phyloP scores from a whole-genome alignment of 2,888 invertebrate genomes.

The Bhutanitis thaidina region DNA sequence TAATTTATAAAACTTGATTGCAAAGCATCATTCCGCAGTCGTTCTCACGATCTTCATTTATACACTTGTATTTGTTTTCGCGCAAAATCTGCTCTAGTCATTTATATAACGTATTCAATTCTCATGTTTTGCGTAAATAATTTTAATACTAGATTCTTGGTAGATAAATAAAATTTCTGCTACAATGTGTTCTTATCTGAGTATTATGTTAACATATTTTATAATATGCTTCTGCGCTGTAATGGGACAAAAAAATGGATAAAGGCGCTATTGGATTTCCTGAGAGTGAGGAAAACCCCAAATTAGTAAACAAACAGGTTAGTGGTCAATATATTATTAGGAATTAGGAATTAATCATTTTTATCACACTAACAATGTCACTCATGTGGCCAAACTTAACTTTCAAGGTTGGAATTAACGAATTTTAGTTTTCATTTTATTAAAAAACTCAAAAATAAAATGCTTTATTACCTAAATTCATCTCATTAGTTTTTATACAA shows the following conservation, averaged over 20 bases:
- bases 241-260: slow-evolving; percentile 32
- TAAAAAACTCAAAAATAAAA: no score
- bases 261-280: slow-evolving; percentile 62
- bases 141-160: neutral
- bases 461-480: no score
- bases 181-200: slow-evolving; percentile 4
- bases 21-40: slow-evolving; percentile 35
- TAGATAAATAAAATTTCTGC: neutral
- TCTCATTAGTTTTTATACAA: no score
- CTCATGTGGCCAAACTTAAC: neutral
- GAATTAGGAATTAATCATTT: neutral
- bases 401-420: neutral
- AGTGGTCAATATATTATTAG: slow-evolving; percentile 24
- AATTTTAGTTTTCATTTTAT: no score
- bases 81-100: neutral
- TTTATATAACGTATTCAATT: no score
- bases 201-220: slow-evolving; percentile 33
- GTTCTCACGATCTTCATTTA: slow-evolving; percentile 29
- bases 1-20: slow-evolving; percentile 33
- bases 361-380: neutral
- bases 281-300: slow-evolving; percentile 57
- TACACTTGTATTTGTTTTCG: slow-evolving; percentile 6
- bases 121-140: neutral
- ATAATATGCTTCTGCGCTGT: slow-evolving; percentile 22
- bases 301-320: slow-evolving; percentile 58